Evolutionary conservation across 2,797 vertebrate species (phyloP).

Genomic region (Sebastolobus altivelis): DNA sequence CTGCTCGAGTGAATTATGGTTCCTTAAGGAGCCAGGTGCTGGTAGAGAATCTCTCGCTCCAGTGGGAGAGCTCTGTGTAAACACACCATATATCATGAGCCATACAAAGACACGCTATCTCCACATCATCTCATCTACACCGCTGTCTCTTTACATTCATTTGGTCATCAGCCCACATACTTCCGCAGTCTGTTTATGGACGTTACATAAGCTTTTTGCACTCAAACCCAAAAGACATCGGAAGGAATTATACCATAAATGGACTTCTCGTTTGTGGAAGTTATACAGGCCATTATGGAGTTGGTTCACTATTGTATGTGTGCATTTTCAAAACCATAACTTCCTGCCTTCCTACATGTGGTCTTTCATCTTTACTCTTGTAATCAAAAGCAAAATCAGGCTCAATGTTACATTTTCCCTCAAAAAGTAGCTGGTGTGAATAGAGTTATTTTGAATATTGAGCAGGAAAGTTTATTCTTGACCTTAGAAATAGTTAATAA

Average conservation of each 20-base stretch:
- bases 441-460: neutral
- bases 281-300: neutral
- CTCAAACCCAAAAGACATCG: conserved; percentile 4
- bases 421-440: neutral
- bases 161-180: conserved; percentile 51
- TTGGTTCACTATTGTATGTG: neutral
- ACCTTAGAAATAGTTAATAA: neutral
- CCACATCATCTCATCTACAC: neutral
- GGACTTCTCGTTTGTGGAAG: conserved; percentile 40
- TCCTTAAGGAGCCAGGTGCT: conserved; percentile 55
- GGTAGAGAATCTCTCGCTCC: conserved; percentile 53
- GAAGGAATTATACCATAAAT: conserved; percentile 32
- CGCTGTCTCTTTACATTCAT: conserved; percentile 53
- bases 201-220: conserved; percentile 30
- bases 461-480: neutral
- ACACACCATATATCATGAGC: conserved; percentile 62
- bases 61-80: conserved; percentile 71
- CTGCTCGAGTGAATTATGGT: conserved; percentile 53
- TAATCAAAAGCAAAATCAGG: neutral
- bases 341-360: neutral
- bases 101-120: conserved; percentile 36
- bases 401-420: neutral
- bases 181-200: conserved; percentile 65
- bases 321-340: neutral
- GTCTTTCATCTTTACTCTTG: neutral